These are phyloP conservation scores for Macrocentrus cingulum DNA, from an alignment of 1,140 invertebrate genomes.

Conservation along the genomic window DNA sequence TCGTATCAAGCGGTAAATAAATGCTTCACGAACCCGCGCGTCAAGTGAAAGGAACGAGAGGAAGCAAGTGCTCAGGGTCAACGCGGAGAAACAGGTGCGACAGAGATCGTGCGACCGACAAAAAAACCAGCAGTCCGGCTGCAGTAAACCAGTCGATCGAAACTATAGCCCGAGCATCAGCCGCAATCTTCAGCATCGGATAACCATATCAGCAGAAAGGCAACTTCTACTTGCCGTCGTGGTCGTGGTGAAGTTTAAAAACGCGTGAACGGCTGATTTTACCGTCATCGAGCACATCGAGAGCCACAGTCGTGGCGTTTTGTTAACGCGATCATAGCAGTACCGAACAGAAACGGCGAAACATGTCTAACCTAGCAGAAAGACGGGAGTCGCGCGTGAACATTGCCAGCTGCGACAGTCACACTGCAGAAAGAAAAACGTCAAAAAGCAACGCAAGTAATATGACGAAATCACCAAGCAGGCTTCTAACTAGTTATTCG, in stretches of 20 bases:
- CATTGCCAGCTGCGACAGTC: conserved; percentile 42
- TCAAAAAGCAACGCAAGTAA: conserved; percentile 20
- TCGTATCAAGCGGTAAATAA: conserved; percentile 15
- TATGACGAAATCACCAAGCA: not conserved
- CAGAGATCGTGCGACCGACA: conserved; percentile 42
- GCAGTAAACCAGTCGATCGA: conserved; percentile 2
- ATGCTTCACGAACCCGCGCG: conserved; percentile 21
- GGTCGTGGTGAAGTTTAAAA: conserved; percentile 48
- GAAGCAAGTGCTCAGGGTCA: conserved; percentile 36
- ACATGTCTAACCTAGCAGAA: conserved; percentile 37
- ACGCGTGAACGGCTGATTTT: conserved; percentile 46
- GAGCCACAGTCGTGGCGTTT: conserved; percentile 24
- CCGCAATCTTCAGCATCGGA: not conserved
- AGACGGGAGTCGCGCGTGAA: conserved; percentile 31
- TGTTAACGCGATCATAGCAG: conserved; percentile 43
- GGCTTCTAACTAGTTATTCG: not conserved
- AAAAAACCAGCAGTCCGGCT: conserved; percentile 16
- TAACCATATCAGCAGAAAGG: not conserved
- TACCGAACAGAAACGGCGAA: conserved; percentile 39
- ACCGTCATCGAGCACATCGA: conserved; percentile 35
- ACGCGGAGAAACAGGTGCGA: conserved; percentile 42
- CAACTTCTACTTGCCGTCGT: conserved; percentile 32
- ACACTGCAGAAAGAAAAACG: conserved; percentile 37
- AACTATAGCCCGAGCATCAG: not conserved
- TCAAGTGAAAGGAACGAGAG: conserved; percentile 29